phyloP scores from a whole-genome alignment of 2,797 vertebrate genomes.

The Coregonus ussuriensis region DNA sequence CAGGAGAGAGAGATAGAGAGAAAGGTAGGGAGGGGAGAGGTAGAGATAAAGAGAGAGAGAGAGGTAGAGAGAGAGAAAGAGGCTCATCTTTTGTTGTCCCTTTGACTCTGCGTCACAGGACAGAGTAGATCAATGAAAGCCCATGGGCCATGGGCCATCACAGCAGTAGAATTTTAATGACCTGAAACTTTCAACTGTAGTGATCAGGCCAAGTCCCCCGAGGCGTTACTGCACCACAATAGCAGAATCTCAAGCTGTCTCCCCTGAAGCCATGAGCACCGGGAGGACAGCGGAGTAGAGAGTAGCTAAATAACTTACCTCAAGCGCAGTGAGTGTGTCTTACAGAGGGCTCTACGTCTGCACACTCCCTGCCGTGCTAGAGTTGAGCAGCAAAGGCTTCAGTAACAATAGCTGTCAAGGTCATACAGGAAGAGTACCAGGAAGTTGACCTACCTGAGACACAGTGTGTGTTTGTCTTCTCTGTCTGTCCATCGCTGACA shows the following conservation, averaged over 20 bases:
- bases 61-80: background rate
- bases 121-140: constrained; percentile 3
- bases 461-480: constrained; percentile 42
- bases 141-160: background rate
- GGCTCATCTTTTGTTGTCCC: background rate
- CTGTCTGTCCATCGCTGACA: constrained; percentile 43
- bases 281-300: constrained; percentile 32
- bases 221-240: constrained; percentile 15
- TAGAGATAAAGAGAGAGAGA: background rate
- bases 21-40: background rate
- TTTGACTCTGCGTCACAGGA: constrained; percentile 5
- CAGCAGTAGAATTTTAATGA: constrained; percentile 32
- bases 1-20: background rate
- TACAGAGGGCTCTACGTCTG: constrained; percentile 25
- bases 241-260: constrained; percentile 10
- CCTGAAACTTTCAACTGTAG: constrained; percentile 1
- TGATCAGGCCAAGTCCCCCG: background rate
- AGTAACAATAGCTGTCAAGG: constrained; percentile 56
- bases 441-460: constrained; percentile 48
- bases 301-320: constrained; percentile 18
- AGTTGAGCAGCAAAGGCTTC: constrained; percentile 33
- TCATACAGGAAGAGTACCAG: constrained; percentile 16
- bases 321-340: constrained; percentile 10
- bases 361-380: constrained; percentile 13
- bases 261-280: constrained; percentile 16